These are phyloP conservation scores for Cryptosula pallasiana DNA, from an alignment of 2,888 invertebrate species.

Conservation along the genomic window DNA sequence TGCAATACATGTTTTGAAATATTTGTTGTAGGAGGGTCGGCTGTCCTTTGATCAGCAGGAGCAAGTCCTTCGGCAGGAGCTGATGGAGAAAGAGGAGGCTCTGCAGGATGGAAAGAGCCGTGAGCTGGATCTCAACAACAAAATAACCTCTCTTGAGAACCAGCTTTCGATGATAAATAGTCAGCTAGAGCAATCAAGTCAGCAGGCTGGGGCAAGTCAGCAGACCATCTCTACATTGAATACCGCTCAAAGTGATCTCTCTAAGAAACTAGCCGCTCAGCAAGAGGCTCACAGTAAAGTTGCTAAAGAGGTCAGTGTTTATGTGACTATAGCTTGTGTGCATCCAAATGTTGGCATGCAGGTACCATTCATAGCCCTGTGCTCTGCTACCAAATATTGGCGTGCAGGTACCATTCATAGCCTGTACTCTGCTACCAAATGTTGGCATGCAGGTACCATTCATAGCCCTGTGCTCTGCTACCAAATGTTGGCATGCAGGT, in stretches of 20 bases:
- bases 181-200: constrained; percentile 1
- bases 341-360: too few relatives aligned
- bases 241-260: constrained; percentile 1
- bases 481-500: too few relatives aligned
- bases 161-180: background rate
- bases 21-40: background rate
- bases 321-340: too few relatives aligned
- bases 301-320: background rate
- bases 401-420: too few relatives aligned
- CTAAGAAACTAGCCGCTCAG: background rate
- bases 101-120: constrained; percentile 5
- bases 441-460: too few relatives aligned
- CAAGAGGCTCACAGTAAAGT: background rate
- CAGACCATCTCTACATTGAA: background rate
- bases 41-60: constrained; percentile 7
- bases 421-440: too few relatives aligned
- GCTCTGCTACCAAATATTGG: too few relatives aligned
- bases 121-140: background rate
- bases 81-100: constrained; percentile 23
- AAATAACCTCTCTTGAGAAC: background rate
- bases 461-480: too few relatives aligned
- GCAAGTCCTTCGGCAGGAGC: constrained; percentile 10
- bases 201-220: background rate
- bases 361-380: too few relatives aligned
- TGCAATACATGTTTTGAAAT: too few relatives aligned